Base-by-base conservation (phyloP, 2,797 vertebrate species). In the Argya squamiceps region DNA sequence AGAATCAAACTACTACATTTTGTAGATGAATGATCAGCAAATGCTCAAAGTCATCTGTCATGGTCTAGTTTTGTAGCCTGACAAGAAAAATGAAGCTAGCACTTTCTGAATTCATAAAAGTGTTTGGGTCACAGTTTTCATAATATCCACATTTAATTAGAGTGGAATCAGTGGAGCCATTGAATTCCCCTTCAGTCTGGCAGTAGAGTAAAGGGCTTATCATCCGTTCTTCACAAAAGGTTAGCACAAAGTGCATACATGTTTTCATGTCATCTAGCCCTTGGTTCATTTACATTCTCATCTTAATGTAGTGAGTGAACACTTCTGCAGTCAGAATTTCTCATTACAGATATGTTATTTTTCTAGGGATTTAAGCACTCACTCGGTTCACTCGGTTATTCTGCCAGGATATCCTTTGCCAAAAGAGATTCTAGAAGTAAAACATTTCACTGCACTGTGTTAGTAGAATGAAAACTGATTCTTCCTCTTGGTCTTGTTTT, bases 1-100 rank as follows among this genome's bases (percentile, higher is more conserved):
- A 97, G 95, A 98, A 97, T 98, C 96, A 97, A 97, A 97, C 96
- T 97, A 97, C 96, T 97, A 91, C 73, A 93, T 93, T 98, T 94
- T 96, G 96, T 97, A 98, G 97, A 97, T 97, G 98, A 98, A 97
- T 96, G 95, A 98, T 98, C 97, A 98, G 95, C 94, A 97, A 98
- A 97, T 91, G 96, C 94, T 97, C 92, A 96, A 96, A 96, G 89
- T 97, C 97, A 97, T 98, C 96, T 94, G 95, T 98, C 97, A 97
- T 95, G 81, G 95, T 98, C 97, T 98, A 94, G 97, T 98, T 98
- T 98, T 97, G 92, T 79, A 59, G 59, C 79, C 89, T 97, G 97
- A 97, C 96, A 98, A 97, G 97, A 97, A 97, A 96, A 97, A 98
- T 89, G 89, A 97, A 97, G 89, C 84, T 65, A 88, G 67, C 78